phyloP scores from a whole-genome alignment of 2,888 invertebrate genomes.

The Drosophila mulleri region DNA sequence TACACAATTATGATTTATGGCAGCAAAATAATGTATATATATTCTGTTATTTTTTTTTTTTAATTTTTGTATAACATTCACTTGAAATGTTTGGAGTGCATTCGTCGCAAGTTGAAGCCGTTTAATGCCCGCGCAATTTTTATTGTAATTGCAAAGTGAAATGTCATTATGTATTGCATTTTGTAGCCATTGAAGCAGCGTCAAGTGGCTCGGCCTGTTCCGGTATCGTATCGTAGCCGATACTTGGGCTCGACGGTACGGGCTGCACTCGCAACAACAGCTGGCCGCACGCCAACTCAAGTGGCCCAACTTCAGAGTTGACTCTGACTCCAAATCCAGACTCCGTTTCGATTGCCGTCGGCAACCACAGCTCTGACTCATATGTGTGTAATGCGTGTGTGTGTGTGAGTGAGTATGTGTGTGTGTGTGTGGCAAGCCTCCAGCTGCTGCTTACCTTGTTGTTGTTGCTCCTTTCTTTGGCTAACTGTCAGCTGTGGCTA shows the following conservation, averaged over 20 bases:
- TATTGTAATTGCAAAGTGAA: conserved; percentile 78
- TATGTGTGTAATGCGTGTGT: conserved; percentile 4
- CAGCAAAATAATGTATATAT: conserved; percentile 3
- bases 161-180: conserved; percentile 77
- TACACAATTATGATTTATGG: conserved; percentile 68
- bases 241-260: conserved; percentile 13
- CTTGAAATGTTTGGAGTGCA: conserved; percentile 72
- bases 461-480: conserved; percentile 62
- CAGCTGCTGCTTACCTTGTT: conserved; percentile 32
- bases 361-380: conserved; percentile 36
- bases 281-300: conserved; percentile 61
- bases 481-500: conserved; percentile 78
- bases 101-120: conserved; percentile 71
- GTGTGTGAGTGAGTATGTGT: neutral
- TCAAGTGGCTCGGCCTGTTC: conserved; percentile 64
- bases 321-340: conserved; percentile 36
- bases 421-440: conserved; percentile 5
- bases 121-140: conserved; percentile 74
- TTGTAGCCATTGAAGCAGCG: conserved; percentile 77
- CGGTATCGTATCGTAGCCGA: conserved; percentile 17
- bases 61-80: conserved; percentile 43
- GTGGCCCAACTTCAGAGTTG: conserved; percentile 52
- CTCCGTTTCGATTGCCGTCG: conserved; percentile 39
- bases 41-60: conserved; percentile 13
- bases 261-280: conserved; percentile 44